phyloP scores from a whole-genome alignment of 2,113 vertebrate species.

The Circaetus gallicus region DNA sequence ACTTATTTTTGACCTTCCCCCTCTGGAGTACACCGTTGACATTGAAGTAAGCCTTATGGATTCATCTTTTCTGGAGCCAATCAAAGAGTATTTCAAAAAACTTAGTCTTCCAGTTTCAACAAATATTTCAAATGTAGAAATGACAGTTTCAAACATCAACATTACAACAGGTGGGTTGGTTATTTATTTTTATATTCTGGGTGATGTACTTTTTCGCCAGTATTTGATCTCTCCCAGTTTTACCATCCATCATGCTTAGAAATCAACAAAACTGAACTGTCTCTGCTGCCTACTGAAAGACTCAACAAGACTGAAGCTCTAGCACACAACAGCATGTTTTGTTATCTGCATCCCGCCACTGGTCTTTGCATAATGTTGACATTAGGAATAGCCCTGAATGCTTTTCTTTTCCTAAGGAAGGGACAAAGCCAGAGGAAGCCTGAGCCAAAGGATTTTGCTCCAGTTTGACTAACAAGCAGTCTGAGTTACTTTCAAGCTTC shows the following conservation, averaged over 20 bases:
- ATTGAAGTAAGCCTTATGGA: constrained; percentile 64
- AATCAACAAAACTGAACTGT: not conserved
- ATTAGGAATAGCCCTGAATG: not conserved
- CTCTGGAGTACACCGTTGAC: constrained; percentile 19
- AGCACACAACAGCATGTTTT: not conserved
- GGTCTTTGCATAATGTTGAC: not conserved
- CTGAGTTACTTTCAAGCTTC: constrained; percentile 28
- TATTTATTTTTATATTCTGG: not conserved
- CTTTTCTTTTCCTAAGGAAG: constrained; percentile 8
- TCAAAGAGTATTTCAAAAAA: constrained; percentile 46
- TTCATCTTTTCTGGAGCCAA: constrained; percentile 16
- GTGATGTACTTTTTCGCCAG: not conserved
- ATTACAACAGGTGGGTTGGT: constrained; percentile 69
- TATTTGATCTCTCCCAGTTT: not conserved
- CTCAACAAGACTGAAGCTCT: not conserved
- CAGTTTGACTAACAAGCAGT: not conserved
- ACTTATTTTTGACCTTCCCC: not conserved
- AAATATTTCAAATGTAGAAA: not conserved
- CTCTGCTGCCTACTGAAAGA: not conserved
- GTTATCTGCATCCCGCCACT: not conserved
- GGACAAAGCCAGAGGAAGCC: not conserved
- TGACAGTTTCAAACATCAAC: constrained; percentile 41
- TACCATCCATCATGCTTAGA: fast-evolving
- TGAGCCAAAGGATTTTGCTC: not conserved
- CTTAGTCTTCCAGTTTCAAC: constrained; percentile 15